Conservation (phyloP, 1,140 invertebrate genomes). For the Lepidotrigona ventralis region DNA sequence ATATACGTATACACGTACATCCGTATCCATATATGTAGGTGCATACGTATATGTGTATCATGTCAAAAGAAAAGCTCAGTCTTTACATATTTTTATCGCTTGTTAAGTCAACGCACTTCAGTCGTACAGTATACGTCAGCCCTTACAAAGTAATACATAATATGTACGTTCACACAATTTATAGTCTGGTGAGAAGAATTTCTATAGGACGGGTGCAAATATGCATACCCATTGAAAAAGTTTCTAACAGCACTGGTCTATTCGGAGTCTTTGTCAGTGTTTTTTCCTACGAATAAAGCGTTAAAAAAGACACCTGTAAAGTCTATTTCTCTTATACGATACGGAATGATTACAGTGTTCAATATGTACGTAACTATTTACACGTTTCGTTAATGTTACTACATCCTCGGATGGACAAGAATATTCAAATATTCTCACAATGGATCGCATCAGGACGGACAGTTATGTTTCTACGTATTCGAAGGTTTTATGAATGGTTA, state of each 20-base stretch:
- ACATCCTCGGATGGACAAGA: constrained; percentile 32
- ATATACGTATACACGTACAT: not conserved
- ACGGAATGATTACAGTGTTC: constrained; percentile 11
- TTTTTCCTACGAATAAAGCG: constrained; percentile 28
- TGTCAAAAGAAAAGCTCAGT: constrained; percentile 49
- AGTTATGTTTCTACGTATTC: constrained; percentile 19
- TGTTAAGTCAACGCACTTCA: constrained; percentile 51
- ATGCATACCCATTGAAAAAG: constrained; percentile 8
- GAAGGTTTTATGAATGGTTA: not conserved
- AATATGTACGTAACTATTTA: constrained; percentile 36
- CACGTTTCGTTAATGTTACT: constrained; percentile 3
- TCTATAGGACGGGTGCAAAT: not conserved
- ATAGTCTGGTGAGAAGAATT: constrained; percentile 21
- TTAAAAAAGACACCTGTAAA: not conserved
- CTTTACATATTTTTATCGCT: constrained; percentile 69
- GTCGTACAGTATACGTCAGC: constrained; percentile 63
- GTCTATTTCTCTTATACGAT: constrained; percentile 17
- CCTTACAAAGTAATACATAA: constrained; percentile 54
- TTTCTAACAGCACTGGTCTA: constrained; percentile 36
- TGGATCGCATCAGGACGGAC: not conserved
- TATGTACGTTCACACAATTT: constrained; percentile 35
- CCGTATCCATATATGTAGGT: not conserved
- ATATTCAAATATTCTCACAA: constrained; percentile 18
- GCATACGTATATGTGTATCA: constrained; percentile 17
- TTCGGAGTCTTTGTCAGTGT: constrained; percentile 30